Base-by-base conservation (phyloP, 64 coral and sea anemone genomes). In the Actinia tenebrosa region DNA sequence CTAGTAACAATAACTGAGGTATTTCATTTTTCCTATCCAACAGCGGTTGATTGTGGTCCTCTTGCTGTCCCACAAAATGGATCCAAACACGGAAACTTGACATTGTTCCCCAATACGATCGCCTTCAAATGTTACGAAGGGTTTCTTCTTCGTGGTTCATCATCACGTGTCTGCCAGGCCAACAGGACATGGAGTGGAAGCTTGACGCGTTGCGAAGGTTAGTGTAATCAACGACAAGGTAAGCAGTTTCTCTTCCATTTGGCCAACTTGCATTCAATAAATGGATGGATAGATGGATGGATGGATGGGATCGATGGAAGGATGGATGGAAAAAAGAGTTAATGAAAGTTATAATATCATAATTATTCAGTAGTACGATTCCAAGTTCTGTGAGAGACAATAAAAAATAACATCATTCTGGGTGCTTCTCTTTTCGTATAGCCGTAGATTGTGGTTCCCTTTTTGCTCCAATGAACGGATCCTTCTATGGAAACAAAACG, bases 21-120 rank as follows among this genome's bases (percentile, higher is more conserved):
- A 37, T 37, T 37, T 37, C 71, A 42, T 84, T 17, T 58, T 45
- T 78, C 15, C 13, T 43, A 78, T 56, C 53, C 55, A 60, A 19
- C 27, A 95, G 94, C 85, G 18, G 45, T 81, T 17, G 79, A 95
- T 45, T 95, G 94, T 89, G 89, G 94, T 19, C 53, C 80, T 43
- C n/a, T 95, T 26, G 47, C 23, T 11, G 10, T 17, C 2, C 94
- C 94, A 80, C 77, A 2, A 2, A 89, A 95, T 83, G 94, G 94
- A 43, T 88, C 44, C 37, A 30, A 44, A 63, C 59, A 86, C 22
- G 78, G 62, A 43, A 63, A 58, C 68, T 56, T 30, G 25, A 52
- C 52, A 83, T 63, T 13, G 13, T 86, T 58, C 75, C 91, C 64
- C 47, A 92, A 80, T 83, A 79, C 11, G 59, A 20, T 62, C n/a